Percentiles rank a stretch among this genome's conserved stretches.
phyloP scores from a whole-genome alignment of 2,113 vertebrate genomes.

The Chaetura pelagica region DNA sequence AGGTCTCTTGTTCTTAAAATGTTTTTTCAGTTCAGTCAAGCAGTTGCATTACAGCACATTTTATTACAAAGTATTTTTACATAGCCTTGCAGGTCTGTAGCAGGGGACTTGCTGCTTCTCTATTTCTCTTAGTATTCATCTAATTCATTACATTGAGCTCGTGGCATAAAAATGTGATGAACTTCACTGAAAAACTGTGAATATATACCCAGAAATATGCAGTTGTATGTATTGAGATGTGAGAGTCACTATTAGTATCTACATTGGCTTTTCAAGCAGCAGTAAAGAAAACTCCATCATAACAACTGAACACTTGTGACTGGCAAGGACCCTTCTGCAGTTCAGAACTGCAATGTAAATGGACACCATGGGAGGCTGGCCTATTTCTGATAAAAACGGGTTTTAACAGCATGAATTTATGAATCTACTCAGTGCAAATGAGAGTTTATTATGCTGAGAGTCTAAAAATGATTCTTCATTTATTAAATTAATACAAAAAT shows the following conservation, averaged over 20 bases:
- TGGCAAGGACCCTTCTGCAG: constrained; percentile 58
- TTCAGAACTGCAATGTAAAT: constrained; percentile 59
- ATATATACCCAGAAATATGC: not conserved
- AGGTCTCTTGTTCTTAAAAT: not conserved
- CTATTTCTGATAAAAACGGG: constrained; percentile 69
- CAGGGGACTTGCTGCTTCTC: not conserved
- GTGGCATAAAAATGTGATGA: constrained; percentile 25
- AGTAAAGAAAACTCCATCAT: constrained; percentile 59
- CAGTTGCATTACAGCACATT: not conserved
- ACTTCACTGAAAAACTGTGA: constrained; percentile 39
- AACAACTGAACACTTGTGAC: constrained; percentile 49
- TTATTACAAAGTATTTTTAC: not conserved
- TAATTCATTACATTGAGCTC: constrained; percentile 51
- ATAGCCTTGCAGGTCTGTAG: not conserved
- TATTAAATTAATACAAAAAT: constrained; percentile 76
- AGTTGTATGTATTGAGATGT: constrained; percentile 44
- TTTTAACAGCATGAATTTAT: constrained; percentile 77
- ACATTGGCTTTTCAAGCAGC: constrained; percentile 41
- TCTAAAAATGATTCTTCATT: constrained; percentile 72
- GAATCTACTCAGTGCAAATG: constrained; percentile 72
- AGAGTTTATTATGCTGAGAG: constrained; percentile 73
- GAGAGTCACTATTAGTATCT: constrained; percentile 23
- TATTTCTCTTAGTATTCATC: constrained; percentile 8
- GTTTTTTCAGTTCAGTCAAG: not conserved
- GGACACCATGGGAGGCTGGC: constrained; percentile 62